phyloP scores from a whole-genome alignment of 2,113 vertebrate species.

The Danionella cerebrum region DNA sequence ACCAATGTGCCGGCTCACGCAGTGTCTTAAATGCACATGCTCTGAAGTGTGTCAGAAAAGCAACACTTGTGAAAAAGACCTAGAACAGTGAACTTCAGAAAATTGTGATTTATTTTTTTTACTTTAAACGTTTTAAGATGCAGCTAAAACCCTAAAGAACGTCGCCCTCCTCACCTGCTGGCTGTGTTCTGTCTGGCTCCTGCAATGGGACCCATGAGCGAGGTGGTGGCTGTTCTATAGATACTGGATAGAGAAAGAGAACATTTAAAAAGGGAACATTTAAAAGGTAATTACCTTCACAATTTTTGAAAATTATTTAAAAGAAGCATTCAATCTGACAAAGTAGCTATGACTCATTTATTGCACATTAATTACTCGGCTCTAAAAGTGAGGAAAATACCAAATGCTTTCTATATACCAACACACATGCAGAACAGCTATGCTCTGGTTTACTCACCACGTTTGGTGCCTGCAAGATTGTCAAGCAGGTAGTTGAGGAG shows the following conservation, averaged over 20 bases:
- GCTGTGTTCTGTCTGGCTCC: conserved; percentile 85
- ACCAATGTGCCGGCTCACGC: no score
- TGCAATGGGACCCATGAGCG: conserved; percentile 94
- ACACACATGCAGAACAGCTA: neutral
- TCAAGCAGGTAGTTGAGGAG: conserved; percentile 98
- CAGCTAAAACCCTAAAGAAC: no score
- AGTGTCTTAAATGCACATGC: no score
- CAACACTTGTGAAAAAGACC: no score
- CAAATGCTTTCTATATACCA: neutral
- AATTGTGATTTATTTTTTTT: no score
- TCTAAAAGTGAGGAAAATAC: neutral
- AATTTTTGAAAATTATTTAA: neutral
- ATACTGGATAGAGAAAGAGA: conserved; percentile 58
- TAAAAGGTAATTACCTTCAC: conserved; percentile 21
- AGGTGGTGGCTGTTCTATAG: conserved; percentile 88
- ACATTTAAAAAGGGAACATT: conserved; percentile 3
- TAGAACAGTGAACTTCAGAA: no score
- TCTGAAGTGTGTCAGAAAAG: no score
- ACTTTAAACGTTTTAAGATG: no score
- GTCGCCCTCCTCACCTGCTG: conserved; percentile 73
- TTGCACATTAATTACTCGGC: neutral
- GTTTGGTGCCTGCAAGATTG: conserved; percentile 97
- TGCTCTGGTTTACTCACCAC: conserved; percentile 72
- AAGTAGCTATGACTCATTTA: conserved; percentile 1
- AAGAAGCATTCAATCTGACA: neutral